Evolutionary conservation across 2,113 vertebrate species (phyloP), one percentile per base, ranked within the genome.

Genomic region (Triplophysa tibetana): DNA sequence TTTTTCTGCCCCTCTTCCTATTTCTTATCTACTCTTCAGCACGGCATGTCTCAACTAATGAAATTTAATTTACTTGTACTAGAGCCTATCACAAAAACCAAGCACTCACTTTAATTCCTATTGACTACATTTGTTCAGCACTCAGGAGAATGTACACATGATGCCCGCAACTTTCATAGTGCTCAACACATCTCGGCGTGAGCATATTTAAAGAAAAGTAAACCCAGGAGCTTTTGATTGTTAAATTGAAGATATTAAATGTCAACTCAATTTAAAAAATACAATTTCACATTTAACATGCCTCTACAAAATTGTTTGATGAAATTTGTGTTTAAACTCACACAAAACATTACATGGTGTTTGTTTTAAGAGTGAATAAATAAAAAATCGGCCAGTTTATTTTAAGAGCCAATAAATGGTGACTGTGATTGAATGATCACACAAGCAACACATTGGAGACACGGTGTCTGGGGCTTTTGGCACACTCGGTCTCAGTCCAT

Each of bases 1-100:
- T 75, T 43, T 16, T n/a, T 12, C 43, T 8, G n/a, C 58, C 50
- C n/a, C 60, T 54, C 16, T 75, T 73, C 29, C 68, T 48, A 17
- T 82, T 82, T 84, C 65, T 75, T 81, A 85, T 81, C 80, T 78
- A 62, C 74, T 77, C 72, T 56, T 29, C 68, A 66, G 66, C 76
- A 72, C 19, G 23, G 24, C 21, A 74, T 48, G 72, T 61, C 77
- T 78, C 69, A 60, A 26, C 67, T 87, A 83, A 88, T 87, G 72
- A 86, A 87, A 85, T 83, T 77, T 65, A 63, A 85, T 86, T 48
- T 50, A 79, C 67, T 76, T 75, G 72, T 70, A 83, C 70, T 79
- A 23, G 2, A 56, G 79, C 70, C 78, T 78, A 52, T 83, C 62
- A 41, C 73, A 64, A 60, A 77, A 66, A 65, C 64, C 78, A 63